These are phyloP conservation scores for Drosophila mimica DNA, from an alignment of 2,888 invertebrate genomes.

Conservation along the genomic window DNA sequence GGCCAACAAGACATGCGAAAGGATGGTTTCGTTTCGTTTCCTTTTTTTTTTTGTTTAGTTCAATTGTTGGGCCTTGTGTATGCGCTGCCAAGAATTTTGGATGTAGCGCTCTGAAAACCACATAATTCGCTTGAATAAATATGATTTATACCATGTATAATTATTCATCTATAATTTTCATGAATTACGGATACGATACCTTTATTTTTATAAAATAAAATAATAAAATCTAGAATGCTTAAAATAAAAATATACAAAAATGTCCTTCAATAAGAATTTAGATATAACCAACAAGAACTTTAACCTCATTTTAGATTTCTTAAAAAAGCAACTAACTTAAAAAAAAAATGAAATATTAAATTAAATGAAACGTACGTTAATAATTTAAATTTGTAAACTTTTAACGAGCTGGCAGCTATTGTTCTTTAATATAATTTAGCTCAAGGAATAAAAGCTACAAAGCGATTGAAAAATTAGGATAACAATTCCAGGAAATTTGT, in stretches of 20 bases:
- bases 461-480: not conserved
- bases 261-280: not conserved
- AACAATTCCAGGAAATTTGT: not conserved
- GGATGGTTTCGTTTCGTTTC: not conserved
- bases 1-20: slow-evolving; percentile 24
- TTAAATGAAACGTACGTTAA: not conserved
- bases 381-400: not conserved
- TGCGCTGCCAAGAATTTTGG: slow-evolving; percentile 24
- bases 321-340: not conserved
- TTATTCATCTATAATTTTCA: no score
- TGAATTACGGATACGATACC: not conserved
- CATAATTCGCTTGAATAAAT: not conserved
- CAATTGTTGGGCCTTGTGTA: slow-evolving; percentile 8
- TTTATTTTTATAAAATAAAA: not conserved
- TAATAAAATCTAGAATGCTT: not conserved
- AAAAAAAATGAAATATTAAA: not conserved
- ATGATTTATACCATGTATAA: not conserved
- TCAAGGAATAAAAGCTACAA: not conserved
- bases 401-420: not conserved
- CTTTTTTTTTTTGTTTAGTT: not conserved
- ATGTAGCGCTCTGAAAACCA: not conserved
- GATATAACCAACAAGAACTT: not conserved
- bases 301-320: not conserved
- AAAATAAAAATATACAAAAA: not conserved
- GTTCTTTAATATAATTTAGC: not conserved